Conservation (phyloP, 2,797 vertebrate genomes). For the Eupleurogrammus muticus region DNA sequence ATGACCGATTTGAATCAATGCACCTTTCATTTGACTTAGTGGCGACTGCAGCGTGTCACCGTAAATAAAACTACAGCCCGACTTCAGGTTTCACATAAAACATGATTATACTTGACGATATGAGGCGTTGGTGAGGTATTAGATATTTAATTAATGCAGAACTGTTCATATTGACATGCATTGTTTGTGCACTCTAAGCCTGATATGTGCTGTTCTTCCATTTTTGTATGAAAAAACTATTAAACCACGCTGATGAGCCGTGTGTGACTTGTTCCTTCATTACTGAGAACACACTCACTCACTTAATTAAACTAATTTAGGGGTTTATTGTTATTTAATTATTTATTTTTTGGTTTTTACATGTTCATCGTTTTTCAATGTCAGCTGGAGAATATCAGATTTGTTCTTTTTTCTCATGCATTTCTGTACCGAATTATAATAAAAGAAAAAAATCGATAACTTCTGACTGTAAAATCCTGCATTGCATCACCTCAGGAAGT, state of each 20-base stretch:
- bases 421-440: no score
- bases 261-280: neutral
- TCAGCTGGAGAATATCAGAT: no score
- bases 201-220: neutral
- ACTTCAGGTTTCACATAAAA: no score
- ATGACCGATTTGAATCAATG: neutral
- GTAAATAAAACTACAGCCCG: no score
- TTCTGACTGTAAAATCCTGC: neutral
- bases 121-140: no score
- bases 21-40: neutral
- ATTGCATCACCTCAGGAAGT: neutral
- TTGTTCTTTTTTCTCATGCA: no score
- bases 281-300: neutral
- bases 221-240: neutral
- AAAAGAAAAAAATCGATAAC: no score
- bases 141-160: neutral
- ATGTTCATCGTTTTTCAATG: no score
- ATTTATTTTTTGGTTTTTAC: no score
- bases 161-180: neutral
- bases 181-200: neutral
- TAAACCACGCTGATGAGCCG: conserved; percentile 1
- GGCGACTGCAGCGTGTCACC: neutral
- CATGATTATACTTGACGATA: no score
- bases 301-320: no score
- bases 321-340: no score